Conservation (phyloP, 2,113 vertebrate genomes). For the Apteryx mantelli region DNA sequence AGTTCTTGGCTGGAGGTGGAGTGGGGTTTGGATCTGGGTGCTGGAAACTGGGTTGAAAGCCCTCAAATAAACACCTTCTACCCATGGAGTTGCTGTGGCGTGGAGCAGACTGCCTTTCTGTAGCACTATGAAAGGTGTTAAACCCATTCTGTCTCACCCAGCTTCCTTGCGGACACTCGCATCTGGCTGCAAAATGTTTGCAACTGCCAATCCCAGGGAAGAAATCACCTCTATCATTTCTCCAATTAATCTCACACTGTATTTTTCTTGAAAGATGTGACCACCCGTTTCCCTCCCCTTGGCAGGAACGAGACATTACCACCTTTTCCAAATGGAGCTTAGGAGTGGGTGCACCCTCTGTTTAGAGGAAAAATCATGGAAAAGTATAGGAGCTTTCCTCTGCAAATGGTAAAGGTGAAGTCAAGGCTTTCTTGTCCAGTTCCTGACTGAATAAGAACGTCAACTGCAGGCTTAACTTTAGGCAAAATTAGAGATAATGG, state of each 20-base stretch:
- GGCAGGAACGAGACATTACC: background rate
- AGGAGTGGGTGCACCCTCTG: background rate
- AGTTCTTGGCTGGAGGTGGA: background rate
- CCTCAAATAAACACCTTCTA: background rate
- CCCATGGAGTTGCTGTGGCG: background rate
- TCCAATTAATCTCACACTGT: background rate
- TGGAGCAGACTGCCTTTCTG: background rate
- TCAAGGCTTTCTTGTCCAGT: background rate
- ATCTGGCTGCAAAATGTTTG: background rate
- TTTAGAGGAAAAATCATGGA: background rate
- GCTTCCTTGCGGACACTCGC: background rate
- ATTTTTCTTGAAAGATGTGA: background rate
- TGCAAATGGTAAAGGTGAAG: background rate
- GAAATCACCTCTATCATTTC: background rate
- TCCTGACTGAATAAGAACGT: background rate
- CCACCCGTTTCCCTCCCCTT: background rate
- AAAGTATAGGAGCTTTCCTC: background rate
- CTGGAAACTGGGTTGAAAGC: background rate
- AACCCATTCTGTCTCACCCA: background rate
- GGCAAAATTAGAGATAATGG: background rate
- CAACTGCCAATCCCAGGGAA: background rate
- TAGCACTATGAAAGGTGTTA: background rate
- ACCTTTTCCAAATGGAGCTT: background rate
- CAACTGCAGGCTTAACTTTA: rapidly evolving
- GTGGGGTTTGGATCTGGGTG: background rate